Percentiles rank a stretch among this genome's conserved stretches.
These are phyloP conservation scores for Halocaridina rubra DNA, from an alignment of 2,888 invertebrate genomes.

Conservation along the genomic window DNA sequence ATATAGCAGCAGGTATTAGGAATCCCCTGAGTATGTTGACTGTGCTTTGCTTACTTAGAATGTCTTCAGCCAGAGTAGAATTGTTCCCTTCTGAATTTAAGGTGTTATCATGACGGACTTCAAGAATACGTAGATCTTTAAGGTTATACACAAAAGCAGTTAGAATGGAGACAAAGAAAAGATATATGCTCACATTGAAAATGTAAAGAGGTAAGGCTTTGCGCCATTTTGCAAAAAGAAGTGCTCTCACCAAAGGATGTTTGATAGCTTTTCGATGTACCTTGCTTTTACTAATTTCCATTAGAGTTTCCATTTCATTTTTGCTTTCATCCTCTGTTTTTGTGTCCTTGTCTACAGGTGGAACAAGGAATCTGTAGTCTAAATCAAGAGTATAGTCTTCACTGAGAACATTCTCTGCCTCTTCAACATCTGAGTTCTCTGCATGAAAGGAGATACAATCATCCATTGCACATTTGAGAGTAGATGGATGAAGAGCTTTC, in stretches of 20 bases:
- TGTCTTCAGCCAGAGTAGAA: constrained; percentile 35
- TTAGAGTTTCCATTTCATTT: constrained; percentile 48
- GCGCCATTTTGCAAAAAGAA: constrained; percentile 61
- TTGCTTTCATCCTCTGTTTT: not conserved
- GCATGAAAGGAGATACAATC: constrained; percentile 42
- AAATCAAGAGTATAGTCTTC: constrained; percentile 50
- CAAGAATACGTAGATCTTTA: constrained; percentile 47
- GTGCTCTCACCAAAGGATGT: constrained; percentile 55
- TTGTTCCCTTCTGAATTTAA: not conserved
- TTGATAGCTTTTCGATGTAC: constrained; percentile 39
- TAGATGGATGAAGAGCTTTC: constrained; percentile 28
- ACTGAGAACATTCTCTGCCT: constrained; percentile 5
- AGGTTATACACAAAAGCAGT: constrained; percentile 53
- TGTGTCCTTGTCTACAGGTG: constrained; percentile 2
- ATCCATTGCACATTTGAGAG: constrained; percentile 54
- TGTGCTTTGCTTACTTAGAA: not conserved
- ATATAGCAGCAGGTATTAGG: constrained; percentile 39
- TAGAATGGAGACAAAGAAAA: constrained; percentile 55
- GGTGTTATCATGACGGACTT: not conserved
- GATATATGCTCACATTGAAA: constrained; percentile 43
- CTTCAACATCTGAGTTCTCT: not conserved
- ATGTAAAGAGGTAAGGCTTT: constrained; percentile 51
- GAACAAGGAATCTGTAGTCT: constrained; percentile 54
- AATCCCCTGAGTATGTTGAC: constrained; percentile 30
- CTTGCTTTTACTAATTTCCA: constrained; percentile 51